phyloP scores from a whole-genome alignment of 2,113 vertebrate genomes.

The Neomonachus schauinslandi region DNA sequence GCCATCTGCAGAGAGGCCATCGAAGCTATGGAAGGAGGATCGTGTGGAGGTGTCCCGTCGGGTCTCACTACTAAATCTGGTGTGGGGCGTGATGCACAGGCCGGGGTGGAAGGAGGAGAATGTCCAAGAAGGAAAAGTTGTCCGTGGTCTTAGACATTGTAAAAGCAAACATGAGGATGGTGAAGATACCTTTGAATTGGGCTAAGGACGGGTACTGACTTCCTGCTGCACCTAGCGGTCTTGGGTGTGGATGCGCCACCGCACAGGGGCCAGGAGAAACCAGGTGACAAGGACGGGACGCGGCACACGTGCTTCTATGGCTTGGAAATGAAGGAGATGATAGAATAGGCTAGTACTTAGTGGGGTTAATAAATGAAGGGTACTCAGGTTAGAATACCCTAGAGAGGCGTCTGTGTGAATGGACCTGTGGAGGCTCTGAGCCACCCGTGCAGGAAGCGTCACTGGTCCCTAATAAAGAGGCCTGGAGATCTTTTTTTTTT shows the following conservation, averaged over 20 bases:
- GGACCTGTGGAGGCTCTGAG: background rate
- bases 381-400: background rate
- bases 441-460: background rate
- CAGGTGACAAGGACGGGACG: background rate
- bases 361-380: background rate
- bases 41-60: no score
- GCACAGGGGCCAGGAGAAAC: background rate
- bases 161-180: background rate
- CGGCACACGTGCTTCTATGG: fast-evolving
- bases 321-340: background rate
- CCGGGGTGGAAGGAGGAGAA: background rate
- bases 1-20: background rate
- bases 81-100: background rate
- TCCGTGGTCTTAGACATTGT: background rate
- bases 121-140: background rate
- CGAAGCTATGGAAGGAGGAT: background rate
- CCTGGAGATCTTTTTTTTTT: background rate
- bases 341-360: background rate
- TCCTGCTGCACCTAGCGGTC: background rate
- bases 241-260: fast-evolving
- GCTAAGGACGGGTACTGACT: background rate
- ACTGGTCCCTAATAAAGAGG: background rate
- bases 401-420: background rate
- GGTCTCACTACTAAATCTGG: background rate
- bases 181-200: background rate